Evolutionary conservation across 2,113 vertebrate genomes (phyloP).

Genomic region (Crypturellus undulatus): DNA sequence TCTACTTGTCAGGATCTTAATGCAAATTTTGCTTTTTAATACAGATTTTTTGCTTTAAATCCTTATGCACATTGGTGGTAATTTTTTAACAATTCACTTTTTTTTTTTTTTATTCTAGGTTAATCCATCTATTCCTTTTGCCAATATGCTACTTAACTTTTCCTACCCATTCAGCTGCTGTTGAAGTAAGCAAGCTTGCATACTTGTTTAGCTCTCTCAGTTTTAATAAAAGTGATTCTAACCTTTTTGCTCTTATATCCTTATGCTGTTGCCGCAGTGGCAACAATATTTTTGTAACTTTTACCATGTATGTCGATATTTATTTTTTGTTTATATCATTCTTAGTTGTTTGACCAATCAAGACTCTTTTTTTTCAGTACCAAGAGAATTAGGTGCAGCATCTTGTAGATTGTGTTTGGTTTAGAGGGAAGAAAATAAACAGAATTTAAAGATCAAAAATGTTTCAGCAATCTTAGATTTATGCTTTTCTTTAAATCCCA

Average conservation of each 20-base stretch:
- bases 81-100: background rate
- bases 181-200: background rate
- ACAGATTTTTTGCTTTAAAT: background rate
- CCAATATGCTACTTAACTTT: background rate
- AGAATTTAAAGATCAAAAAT: background rate
- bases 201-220: background rate
- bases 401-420: background rate
- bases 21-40: background rate
- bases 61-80: background rate
- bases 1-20: background rate
- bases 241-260: background rate
- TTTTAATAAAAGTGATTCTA: background rate
- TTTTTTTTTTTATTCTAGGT: background rate
- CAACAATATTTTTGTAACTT: background rate
- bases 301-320: fast-evolving
- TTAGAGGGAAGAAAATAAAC: background rate
- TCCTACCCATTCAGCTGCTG: background rate
- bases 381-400: background rate
- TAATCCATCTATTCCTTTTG: background rate
- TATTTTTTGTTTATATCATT: background rate
- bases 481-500: background rate
- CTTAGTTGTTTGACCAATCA: background rate
- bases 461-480: background rate
- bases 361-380: background rate
- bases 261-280: background rate